Percentiles rank a stretch among this genome's conserved stretches.
Conservation (phyloP, 2,797 vertebrate genomes). For the Sebastolobus altivelis region DNA sequence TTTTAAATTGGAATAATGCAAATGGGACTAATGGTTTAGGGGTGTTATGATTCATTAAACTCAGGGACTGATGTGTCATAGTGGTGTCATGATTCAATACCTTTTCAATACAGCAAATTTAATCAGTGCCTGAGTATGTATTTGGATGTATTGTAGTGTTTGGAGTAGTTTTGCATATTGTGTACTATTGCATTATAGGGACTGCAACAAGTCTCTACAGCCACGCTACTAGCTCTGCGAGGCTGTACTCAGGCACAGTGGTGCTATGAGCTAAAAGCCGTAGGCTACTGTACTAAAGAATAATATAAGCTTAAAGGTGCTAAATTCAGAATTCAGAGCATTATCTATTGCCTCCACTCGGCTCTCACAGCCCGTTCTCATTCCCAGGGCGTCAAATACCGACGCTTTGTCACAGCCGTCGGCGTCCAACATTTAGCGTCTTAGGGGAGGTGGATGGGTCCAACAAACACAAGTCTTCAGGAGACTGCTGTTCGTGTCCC, state of each 20-base stretch:
- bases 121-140: neutral
- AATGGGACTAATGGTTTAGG: neutral
- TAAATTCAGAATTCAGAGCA: neutral
- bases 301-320: neutral
- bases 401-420: no score
- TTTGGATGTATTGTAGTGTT: neutral
- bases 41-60: slow-evolving; percentile 1
- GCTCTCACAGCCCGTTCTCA: neutral
- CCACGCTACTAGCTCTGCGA: neutral
- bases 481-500: no score
- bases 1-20: slow-evolving; percentile 2
- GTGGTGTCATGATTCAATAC: neutral
- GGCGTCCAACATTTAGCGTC: no score
- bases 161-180: neutral
- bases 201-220: neutral
- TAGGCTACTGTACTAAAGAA: no score
- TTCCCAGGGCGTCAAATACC: no score
- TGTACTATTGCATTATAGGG: neutral
- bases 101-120: neutral
- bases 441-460: no score
- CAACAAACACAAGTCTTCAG: no score
- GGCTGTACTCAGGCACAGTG: neutral
- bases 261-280: neutral
- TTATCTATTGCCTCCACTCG: neutral
- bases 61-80: neutral